Evolutionary conservation across 2,888 invertebrate genomes (phyloP).

Genomic region (Phlogophora meticulosa): DNA sequence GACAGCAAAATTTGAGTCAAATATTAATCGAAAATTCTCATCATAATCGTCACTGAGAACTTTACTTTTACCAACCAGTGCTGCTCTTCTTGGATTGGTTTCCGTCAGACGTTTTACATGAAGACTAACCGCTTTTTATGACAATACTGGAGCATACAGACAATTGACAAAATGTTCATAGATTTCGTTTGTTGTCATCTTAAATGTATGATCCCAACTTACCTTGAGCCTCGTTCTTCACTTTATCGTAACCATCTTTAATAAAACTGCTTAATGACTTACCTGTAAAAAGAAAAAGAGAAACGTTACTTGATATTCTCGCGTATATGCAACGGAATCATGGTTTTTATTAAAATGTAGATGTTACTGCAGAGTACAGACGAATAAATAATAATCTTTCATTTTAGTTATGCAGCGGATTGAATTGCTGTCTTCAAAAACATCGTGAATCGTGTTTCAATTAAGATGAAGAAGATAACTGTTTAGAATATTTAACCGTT

Average conservation of each 20-base stretch:
- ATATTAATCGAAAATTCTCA: background rate
- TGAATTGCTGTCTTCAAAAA: background rate
- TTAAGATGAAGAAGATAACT: background rate
- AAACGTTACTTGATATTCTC: conserved; percentile 15
- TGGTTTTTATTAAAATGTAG: background rate
- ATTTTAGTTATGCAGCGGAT: background rate
- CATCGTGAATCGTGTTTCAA: conserved; percentile 11
- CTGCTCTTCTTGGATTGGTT: too few relatives aligned
- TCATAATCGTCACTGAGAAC: background rate
- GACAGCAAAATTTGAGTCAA: background rate
- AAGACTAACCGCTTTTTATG: too few relatives aligned
- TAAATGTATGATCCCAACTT: background rate
- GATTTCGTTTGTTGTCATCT: background rate
- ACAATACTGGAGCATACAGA: too few relatives aligned
- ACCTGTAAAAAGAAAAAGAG: conserved; percentile 47
- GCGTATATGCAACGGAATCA: background rate
- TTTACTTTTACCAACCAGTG: background rate
- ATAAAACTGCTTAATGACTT: conserved; percentile 17
- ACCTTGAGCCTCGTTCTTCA: background rate
- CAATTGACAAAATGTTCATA: too few relatives aligned
- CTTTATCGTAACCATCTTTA: background rate
- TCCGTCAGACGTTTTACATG: too few relatives aligned
- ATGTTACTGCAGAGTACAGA: background rate
- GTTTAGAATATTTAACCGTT: conserved; percentile 4
- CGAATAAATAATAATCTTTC: conserved; percentile 2